Base-by-base conservation (phyloP, 2,797 vertebrate genomes). In the Pristis pectinata region DNA sequence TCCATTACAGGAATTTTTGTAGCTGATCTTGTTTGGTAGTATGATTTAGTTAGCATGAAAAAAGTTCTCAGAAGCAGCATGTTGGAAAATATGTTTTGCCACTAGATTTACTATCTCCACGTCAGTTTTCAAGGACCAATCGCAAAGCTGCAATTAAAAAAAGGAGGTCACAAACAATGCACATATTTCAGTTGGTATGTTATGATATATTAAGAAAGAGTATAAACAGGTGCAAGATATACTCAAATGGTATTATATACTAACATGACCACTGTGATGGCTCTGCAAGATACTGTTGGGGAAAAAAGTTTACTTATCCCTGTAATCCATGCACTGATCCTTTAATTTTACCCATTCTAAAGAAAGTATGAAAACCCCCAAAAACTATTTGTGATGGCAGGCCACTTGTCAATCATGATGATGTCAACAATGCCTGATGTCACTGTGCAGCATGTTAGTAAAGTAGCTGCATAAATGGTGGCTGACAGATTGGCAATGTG, bases 401-500 rank as follows among this genome's bases (percentile, higher is more conserved):
- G 70, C 72, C 92, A 56, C 44, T 76, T 94, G 92, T 94, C 70
- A 94, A 94, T 94, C 92, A 94, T 34, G 72, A 76, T n/a, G 70
- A 53, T 94, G 44, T 76, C 92, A 94, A 76, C 27, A 70, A 53
- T 74, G 92, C 70, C 92, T 53, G 70, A 94, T 94, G 92, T 94
- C 92, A 94, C 92, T 94, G 70, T 74, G 92, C 27, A 74, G 92
- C 41, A 94, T 11, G 30, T 94, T 94, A 53, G 30, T 74, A 56
- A 72, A 76, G 70, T 92, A 94, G 44, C 92, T 74, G 67, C 30
- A 59, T 94, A 94, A 94, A 94, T 76, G 70, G 92, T 76, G 70
- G 44, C 70, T 94, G 92, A 94, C 92, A 94, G 92, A 94, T 94
- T 94, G 92, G 70, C 70, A 94, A 19, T 94, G 67, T 94, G 92